Conservation (phyloP, 2,797 vertebrate species). For the Chelonia mydas region DNA sequence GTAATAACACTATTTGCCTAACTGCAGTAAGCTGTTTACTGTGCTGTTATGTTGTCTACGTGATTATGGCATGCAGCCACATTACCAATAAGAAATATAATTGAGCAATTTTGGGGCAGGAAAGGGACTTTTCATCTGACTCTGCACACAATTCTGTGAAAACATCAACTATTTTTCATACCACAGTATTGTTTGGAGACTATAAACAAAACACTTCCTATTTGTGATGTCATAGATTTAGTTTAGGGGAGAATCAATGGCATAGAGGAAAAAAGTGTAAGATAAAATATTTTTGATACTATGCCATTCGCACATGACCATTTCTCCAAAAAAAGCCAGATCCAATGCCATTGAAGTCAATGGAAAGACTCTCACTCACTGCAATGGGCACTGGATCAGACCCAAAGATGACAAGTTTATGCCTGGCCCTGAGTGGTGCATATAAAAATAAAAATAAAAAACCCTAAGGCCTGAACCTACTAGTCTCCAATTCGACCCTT, state of each 20-base stretch:
- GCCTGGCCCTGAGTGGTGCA: background rate
- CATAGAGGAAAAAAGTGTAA: background rate
- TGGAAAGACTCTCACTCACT: background rate
- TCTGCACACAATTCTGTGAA: constrained; percentile 27
- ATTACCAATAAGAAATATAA: constrained; percentile 23
- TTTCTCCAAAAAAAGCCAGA: background rate
- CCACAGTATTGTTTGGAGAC: background rate
- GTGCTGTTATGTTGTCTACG: constrained; percentile 20
- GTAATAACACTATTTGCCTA: constrained; percentile 39
- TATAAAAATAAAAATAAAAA: background rate
- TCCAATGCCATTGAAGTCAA: background rate
- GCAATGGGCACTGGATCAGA: background rate
- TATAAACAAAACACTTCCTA: background rate
- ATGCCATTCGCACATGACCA: background rate
- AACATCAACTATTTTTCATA: background rate
- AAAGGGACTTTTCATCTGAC: constrained; percentile 23
- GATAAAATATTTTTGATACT: background rate
- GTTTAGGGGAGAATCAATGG: background rate
- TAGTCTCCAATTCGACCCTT: background rate
- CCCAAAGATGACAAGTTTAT: background rate
- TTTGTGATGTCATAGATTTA: constrained; percentile 5
- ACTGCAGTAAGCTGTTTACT: constrained; percentile 42
- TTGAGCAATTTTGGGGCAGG: constrained; percentile 32
- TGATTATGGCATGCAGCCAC: background rate
- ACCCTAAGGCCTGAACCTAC: too few species aligned